Evolutionary conservation across 2,888 invertebrate species (phyloP), one percentile per base, ranked within the genome.

Genomic region (Stenolophus ochropezus): DNA sequence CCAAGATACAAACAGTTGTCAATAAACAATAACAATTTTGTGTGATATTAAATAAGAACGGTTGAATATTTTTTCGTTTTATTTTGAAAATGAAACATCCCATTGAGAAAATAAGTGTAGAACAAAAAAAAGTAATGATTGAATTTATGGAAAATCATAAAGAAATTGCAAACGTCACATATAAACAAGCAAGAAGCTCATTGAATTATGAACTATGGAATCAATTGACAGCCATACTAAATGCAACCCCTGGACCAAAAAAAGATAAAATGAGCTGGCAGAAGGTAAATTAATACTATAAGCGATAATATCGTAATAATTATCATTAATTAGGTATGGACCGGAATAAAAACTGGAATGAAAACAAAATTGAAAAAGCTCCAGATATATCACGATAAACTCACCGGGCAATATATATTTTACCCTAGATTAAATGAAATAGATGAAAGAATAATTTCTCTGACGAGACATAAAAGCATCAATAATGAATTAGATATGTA

Each of bases 361-460:
- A 18, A 33, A 33, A 69, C 18, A 6, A 69, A 69, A 69, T 18
- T 69, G 2, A 27, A 33, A 33, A 69, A 69, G 16, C 6, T 69
- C 1, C 65, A 69, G 18, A 33, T 69, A 16, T 69, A 69, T 33
- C 14, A 33, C 4, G 33, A 33, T 33, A 27, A 18, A 8, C 8
- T 6, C 6, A 69, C 33, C 0, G 65, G 33, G 6, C 65, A 69
- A 0, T 33, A 14, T 69, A 18, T 69, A 27, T 33, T 69, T 69
- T 69, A 69, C 33, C 65, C 65, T 4, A 69, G 11, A 69, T 11
- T 69, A 33, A 33, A 27, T 4, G 27, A 69, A 6, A 69, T 69
- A 16, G 65, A 69, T 18, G 65, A 69, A 69, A 69, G 65, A 33
- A 69, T 69, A 18, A 69, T 69, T 69, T 14, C 65, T 33, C 8